A percentile compares a stretch with the other conserved stretches of the same genome.
Conservation (phyloP, 2,797 vertebrate species). For the Neostethus bicornis region DNA sequence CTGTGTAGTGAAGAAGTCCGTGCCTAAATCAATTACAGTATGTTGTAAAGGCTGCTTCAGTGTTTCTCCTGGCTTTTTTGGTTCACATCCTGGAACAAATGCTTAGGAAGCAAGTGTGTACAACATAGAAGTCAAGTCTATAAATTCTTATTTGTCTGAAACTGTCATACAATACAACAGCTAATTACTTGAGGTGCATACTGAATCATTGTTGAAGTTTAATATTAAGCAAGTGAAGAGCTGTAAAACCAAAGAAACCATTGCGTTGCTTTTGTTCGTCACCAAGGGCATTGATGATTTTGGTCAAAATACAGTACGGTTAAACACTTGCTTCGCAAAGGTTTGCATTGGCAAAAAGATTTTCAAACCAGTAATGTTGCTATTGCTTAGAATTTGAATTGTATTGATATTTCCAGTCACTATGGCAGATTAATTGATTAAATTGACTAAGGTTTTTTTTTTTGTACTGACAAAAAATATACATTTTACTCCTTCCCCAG, state of each 20-base stretch:
- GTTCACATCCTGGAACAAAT: constrained; percentile 19
- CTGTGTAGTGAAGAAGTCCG: constrained; percentile 31
- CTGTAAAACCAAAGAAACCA: background rate
- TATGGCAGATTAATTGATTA: background rate
- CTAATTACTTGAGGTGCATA: background rate
- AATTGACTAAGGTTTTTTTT: background rate
- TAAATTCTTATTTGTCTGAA: background rate
- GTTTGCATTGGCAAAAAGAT: background rate
- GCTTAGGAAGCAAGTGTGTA: background rate
- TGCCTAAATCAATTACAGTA: constrained; percentile 42
- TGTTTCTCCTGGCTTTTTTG: constrained; percentile 15
- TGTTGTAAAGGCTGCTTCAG: constrained; percentile 6
- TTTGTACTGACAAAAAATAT: no score
- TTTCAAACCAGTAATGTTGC: background rate
- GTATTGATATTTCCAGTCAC: background rate
- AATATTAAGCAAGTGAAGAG: background rate
- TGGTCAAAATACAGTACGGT: background rate
- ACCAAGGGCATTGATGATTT: background rate
- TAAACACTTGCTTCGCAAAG: background rate
- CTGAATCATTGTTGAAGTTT: background rate
- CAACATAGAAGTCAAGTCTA: background rate
- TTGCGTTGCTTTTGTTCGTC: background rate
- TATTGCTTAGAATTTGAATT: background rate
- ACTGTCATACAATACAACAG: background rate
- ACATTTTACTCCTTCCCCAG: background rate